Conservation (phyloP, 2,797 vertebrate genomes). For the Rhinatrema bivittatum region DNA sequence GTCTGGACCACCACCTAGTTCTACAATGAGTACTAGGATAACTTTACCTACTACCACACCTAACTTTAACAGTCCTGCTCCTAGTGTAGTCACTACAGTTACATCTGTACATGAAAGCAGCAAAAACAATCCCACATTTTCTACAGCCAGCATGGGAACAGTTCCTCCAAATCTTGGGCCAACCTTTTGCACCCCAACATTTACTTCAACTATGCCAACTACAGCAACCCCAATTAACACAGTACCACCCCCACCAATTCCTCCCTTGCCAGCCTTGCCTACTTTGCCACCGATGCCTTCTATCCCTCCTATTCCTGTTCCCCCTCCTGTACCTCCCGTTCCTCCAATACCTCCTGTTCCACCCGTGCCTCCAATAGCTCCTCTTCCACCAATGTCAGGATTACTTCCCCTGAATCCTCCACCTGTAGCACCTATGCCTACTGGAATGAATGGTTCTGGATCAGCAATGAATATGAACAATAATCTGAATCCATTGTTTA, state of each 20-base stretch:
- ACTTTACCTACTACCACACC: slow-evolving; percentile 75
- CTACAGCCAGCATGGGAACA: slow-evolving; percentile 70
- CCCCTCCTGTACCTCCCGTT: slow-evolving; percentile 81
- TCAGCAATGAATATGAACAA: slow-evolving; percentile 74
- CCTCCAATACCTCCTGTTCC: slow-evolving; percentile 84
- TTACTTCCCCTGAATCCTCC: slow-evolving; percentile 92
- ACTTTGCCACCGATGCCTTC: slow-evolving; percentile 80
- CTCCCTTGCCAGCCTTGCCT: slow-evolving; percentile 85
- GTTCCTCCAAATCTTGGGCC: slow-evolving; percentile 80
- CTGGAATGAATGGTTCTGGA: slow-evolving; percentile 77
- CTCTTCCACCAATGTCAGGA: slow-evolving; percentile 80
- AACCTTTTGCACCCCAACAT: slow-evolving; percentile 76
- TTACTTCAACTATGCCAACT: slow-evolving; percentile 79
- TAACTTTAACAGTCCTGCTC: slow-evolving; percentile 77
- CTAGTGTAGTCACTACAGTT: slow-evolving; percentile 71
- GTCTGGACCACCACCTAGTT: slow-evolving; percentile 69
- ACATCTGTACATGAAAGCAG: slow-evolving; percentile 82
- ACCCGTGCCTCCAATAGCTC: slow-evolving; percentile 81
- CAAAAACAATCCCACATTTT: slow-evolving; percentile 77
- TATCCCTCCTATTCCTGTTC: slow-evolving; percentile 81
- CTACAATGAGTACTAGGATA: slow-evolving; percentile 73
- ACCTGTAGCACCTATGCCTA: slow-evolving; percentile 75
- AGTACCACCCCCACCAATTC: slow-evolving; percentile 76
- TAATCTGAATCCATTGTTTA: slow-evolving; percentile 81
- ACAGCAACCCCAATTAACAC: slow-evolving; percentile 80